These are phyloP conservation scores for Anthonomus grandis DNA, from an alignment of 1,140 invertebrate genomes.

Conservation along the genomic window DNA sequence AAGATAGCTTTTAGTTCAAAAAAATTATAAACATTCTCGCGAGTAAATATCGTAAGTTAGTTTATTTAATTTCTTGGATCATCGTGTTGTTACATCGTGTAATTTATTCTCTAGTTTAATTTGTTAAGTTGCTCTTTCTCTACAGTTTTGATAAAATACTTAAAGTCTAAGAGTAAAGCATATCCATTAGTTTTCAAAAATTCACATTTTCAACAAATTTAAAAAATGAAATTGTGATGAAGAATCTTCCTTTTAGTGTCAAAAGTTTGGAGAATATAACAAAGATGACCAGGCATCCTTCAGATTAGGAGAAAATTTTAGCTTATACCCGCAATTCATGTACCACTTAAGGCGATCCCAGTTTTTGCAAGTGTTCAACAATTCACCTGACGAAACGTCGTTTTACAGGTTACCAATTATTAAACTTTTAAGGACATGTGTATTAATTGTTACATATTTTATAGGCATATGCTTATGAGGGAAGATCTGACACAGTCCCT, in stretches of 20 bases:
- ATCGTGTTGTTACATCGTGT: too few species aligned
- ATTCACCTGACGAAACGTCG: conserved; percentile 99
- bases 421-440: not conserved
- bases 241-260: conserved; percentile 70
- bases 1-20: too few species aligned
- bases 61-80: too few species aligned
- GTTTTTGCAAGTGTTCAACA: conserved; percentile 99
- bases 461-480: conserved; percentile 91
- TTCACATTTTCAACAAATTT: too few species aligned
- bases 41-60: too few species aligned
- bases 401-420: conserved; percentile 66
- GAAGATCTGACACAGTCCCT: conserved; percentile 97
- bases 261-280: conserved; percentile 97
- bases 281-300: conserved; percentile 98
- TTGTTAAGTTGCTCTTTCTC: too few species aligned
- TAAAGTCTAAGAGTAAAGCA: too few species aligned
- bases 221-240: too few species aligned
- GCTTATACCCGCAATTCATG: conserved; percentile 99
- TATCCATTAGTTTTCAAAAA: too few species aligned
- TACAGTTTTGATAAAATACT: too few species aligned
- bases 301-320: conserved; percentile 93
- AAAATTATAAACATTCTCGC: too few species aligned
- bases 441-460: not conserved
- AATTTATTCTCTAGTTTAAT: too few species aligned
- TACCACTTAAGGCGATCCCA: conserved; percentile 97